phyloP scores from a whole-genome alignment of 2,797 vertebrate species.

The Selene dorsalis region DNA sequence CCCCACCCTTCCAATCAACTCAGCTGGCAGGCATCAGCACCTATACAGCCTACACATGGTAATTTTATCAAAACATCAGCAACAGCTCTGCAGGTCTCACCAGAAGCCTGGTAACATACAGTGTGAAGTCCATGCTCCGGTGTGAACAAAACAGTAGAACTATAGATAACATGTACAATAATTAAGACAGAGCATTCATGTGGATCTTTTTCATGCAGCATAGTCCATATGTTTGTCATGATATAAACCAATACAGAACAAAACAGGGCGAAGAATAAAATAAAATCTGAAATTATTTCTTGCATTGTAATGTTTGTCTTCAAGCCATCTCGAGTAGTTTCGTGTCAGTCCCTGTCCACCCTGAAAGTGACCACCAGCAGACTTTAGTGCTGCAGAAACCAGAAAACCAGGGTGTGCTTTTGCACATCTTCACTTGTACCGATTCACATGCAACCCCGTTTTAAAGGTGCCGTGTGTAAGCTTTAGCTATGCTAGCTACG shows the following conservation, averaged over 20 bases:
- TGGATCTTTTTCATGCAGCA: constrained; percentile 66
- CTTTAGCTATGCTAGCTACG: background rate
- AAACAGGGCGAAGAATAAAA: constrained; percentile 38
- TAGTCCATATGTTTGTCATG: constrained; percentile 43
- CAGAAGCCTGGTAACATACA: constrained; percentile 29
- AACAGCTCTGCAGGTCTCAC: constrained; percentile 23
- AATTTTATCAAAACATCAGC: constrained; percentile 29
- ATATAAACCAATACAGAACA: constrained; percentile 42
- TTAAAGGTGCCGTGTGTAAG: background rate
- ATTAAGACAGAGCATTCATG: constrained; percentile 63
- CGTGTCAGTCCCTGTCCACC: background rate
- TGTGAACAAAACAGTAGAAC: constrained; percentile 54
- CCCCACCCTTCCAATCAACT: constrained; percentile 12
- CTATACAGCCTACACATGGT: constrained; percentile 24
- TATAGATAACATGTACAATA: constrained; percentile 42
- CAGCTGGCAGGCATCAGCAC: constrained; percentile 28
- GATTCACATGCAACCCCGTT: background rate
- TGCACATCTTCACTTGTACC: constrained; percentile 5
- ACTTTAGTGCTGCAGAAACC: constrained; percentile 16
- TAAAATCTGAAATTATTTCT: background rate
- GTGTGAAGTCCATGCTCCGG: constrained; percentile 60
- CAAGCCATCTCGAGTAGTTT: constrained; percentile 40
- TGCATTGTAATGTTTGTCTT: constrained; percentile 42
- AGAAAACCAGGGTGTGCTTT: constrained; percentile 21
- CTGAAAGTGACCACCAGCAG: background rate